A percentile compares a stretch with the other conserved stretches of the same genome.
Evolutionary conservation across 2,888 invertebrate species (phyloP).

Genomic region (Acanthosepion esculentum): DNA sequence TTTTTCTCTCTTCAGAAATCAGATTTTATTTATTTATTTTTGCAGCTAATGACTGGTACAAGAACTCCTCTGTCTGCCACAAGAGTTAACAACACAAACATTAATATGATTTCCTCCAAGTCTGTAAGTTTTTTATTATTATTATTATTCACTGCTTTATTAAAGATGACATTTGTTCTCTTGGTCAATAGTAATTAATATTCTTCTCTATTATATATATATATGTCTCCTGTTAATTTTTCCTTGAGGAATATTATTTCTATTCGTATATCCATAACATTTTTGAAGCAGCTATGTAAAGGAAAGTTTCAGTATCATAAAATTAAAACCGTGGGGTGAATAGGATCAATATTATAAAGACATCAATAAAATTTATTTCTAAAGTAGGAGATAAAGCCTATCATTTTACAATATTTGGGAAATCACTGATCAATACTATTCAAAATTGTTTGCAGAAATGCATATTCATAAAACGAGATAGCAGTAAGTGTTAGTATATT

Average conservation of each 20-base stretch:
- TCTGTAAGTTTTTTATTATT: not conserved
- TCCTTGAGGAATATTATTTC: too few species aligned
- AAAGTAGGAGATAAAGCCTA: too few species aligned
- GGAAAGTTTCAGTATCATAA: not conserved
- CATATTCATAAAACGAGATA: not conserved
- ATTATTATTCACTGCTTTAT: too few species aligned
- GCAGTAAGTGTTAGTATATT: not conserved
- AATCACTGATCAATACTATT: not conserved
- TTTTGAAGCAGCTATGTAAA: too few species aligned
- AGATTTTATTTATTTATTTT: not conserved
- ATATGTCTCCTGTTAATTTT: too few species aligned
- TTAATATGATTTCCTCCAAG: not conserved
- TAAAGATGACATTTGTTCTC: too few species aligned
- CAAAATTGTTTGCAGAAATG: not conserved
- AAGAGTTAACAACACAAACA: constrained; percentile 35
- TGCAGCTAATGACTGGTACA: not conserved
- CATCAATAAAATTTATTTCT: not conserved
- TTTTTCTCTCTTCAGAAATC: not conserved
- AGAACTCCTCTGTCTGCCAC: constrained; percentile 37
- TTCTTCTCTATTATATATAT: too few species aligned
- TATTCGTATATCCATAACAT: too few species aligned
- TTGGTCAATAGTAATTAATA: too few species aligned
- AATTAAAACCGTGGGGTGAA: not conserved
- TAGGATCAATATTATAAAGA: not conserved
- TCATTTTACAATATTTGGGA: not conserved